A percentile compares a stretch with the other conserved stretches of the same genome.
Conservation (phyloP, 2,113 vertebrate species). For the Lathamus discolor region DNA sequence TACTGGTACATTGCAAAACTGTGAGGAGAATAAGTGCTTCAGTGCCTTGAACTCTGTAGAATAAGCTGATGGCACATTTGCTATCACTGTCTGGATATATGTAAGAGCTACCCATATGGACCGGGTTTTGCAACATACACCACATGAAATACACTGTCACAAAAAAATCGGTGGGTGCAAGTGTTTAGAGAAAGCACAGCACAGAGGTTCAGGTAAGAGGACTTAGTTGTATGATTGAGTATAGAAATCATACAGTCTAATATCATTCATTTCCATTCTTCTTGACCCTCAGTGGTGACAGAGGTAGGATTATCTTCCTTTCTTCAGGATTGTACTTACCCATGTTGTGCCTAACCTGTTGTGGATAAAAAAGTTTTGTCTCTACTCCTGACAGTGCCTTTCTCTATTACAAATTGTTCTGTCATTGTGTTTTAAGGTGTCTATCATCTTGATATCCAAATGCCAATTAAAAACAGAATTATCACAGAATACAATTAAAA, state of each 20-base stretch:
- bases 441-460: conserved; percentile 28
- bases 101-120: not conserved
- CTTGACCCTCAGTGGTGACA: not conserved
- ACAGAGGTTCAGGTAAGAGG: not conserved
- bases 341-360: not conserved
- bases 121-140: not conserved
- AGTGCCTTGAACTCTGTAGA: not conserved
- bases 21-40: not conserved
- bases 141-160: not conserved
- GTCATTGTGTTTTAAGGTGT: not conserved
- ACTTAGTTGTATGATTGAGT: not conserved
- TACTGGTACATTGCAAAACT: not conserved
- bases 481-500: not conserved
- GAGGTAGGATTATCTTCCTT: conserved; percentile 14
- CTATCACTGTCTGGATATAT: not conserved
- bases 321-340: not conserved
- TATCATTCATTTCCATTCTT: conserved; percentile 34
- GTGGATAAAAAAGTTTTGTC: conserved; percentile 2
- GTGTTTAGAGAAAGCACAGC: not conserved
- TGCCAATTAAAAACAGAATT: conserved; percentile 47
- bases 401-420: not conserved
- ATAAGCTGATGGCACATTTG: not conserved
- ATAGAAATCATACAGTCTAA: not conserved
- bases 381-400: not conserved
- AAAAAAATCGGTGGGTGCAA: not conserved